A percentile compares a stretch with the other conserved stretches of the same genome.
Evolutionary conservation across 2,888 invertebrate genomes (phyloP).

Genomic region (Sepiola atlantica): DNA sequence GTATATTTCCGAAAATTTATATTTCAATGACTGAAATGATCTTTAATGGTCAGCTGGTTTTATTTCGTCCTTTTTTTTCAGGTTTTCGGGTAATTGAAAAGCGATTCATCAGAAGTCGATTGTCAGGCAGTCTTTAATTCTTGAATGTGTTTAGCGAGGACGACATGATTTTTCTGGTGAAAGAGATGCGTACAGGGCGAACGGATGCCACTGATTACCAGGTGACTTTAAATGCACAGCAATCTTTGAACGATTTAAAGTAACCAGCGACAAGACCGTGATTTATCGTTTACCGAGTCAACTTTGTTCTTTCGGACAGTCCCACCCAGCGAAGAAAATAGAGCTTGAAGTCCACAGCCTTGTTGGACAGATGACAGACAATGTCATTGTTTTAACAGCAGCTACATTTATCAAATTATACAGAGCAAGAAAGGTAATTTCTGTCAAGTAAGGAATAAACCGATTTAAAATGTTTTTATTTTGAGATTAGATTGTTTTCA

Average conservation of each 20-base stretch:
- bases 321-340: background rate
- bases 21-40: constrained; percentile 14
- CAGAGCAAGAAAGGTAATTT: background rate
- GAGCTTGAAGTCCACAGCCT: background rate
- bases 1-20: constrained; percentile 2
- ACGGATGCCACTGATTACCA: background rate
- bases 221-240: background rate
- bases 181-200: background rate
- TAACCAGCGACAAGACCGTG: background rate
- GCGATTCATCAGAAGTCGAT: constrained; percentile 4
- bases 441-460: background rate
- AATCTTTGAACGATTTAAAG: constrained; percentile 32
- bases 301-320: background rate
- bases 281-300: background rate
- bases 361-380: background rate
- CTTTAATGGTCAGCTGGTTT: background rate
- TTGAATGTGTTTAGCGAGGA: background rate
- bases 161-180: background rate
- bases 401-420: background rate
- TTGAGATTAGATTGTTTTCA: no score
- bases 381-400: background rate
- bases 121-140: background rate
- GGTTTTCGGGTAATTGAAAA: background rate
- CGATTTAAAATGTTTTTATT: no score
- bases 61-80: background rate